Percentiles rank a stretch among this genome's conserved stretches.
Evolutionary conservation across 2,888 invertebrate species (phyloP).

Genomic region (Himalopsyche tibetana): DNA sequence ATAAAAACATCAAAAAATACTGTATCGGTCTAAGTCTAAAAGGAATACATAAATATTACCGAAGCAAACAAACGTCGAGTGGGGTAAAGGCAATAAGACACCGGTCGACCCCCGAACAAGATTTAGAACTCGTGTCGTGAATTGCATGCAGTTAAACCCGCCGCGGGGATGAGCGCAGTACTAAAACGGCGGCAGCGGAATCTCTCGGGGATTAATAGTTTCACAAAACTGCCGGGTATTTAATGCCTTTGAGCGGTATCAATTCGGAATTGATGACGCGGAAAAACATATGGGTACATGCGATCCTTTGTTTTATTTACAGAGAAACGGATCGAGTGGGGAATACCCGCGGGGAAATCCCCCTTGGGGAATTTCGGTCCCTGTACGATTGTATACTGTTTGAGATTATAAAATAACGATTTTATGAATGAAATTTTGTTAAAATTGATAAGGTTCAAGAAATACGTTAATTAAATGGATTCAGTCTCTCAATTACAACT

Average conservation of each 20-base stretch:
- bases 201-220: slow-evolving; percentile 15
- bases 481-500: too few relatives aligned
- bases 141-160: slow-evolving; percentile 38
- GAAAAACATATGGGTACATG: slow-evolving; percentile 8
- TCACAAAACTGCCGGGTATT: slow-evolving; percentile 30
- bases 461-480: too few relatives aligned
- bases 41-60: slow-evolving; percentile 18
- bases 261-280: slow-evolving; percentile 27
- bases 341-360: too few relatives aligned
- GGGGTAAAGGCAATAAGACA: slow-evolving; percentile 42
- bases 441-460: too few relatives aligned
- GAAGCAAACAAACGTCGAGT: slow-evolving; percentile 35
- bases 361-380: too few relatives aligned
- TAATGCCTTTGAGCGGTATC: slow-evolving; percentile 13
- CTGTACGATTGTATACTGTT: too few relatives aligned
- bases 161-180: slow-evolving; percentile 6
- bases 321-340: too few relatives aligned
- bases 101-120: slow-evolving; percentile 35
- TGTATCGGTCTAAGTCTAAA: too few relatives aligned
- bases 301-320: slow-evolving; percentile 5
- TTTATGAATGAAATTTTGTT: too few relatives aligned
- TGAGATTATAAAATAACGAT: too few relatives aligned
- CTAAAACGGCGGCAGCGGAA: background rate
- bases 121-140: background rate
- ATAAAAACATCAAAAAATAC: too few relatives aligned